Conservation (phyloP, 2,113 vertebrate species). For the Columbina picui region DNA sequence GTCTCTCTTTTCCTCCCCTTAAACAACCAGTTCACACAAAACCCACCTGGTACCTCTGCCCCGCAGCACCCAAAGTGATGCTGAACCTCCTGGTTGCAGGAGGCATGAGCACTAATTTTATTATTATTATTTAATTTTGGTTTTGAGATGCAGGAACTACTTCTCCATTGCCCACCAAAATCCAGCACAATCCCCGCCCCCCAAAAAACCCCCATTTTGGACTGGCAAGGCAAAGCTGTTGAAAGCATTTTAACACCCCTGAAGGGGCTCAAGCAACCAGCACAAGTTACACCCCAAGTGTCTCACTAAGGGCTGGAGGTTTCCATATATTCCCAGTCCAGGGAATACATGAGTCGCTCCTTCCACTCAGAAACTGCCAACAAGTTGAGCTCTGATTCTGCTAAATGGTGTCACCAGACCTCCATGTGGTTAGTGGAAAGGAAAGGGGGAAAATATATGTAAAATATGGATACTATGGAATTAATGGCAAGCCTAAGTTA, state of each 20-base stretch:
- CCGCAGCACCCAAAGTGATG: neutral
- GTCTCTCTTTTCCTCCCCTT: neutral
- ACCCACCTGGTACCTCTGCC: neutral
- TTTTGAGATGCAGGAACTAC: too few species aligned
- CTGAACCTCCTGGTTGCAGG: neutral
- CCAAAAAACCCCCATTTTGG: neutral
- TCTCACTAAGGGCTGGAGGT: neutral
- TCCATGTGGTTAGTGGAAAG: neutral
- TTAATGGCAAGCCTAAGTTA: accelerated
- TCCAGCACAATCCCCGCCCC: neutral
- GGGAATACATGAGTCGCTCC: neutral
- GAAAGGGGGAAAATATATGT: neutral
- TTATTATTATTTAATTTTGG: neutral
- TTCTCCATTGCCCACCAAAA: neutral
- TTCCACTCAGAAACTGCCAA: neutral
- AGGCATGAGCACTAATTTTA: too few species aligned
- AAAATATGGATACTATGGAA: neutral
- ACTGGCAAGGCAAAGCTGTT: neutral
- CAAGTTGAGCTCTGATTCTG: neutral
- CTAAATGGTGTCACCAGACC: neutral
- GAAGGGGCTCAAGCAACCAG: neutral
- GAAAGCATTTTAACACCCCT: neutral
- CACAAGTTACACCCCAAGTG: too few species aligned
- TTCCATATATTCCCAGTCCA: neutral
- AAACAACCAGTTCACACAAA: neutral